Conservation (phyloP, 1,140 invertebrate genomes). For the Oreohelix idahoensis region DNA sequence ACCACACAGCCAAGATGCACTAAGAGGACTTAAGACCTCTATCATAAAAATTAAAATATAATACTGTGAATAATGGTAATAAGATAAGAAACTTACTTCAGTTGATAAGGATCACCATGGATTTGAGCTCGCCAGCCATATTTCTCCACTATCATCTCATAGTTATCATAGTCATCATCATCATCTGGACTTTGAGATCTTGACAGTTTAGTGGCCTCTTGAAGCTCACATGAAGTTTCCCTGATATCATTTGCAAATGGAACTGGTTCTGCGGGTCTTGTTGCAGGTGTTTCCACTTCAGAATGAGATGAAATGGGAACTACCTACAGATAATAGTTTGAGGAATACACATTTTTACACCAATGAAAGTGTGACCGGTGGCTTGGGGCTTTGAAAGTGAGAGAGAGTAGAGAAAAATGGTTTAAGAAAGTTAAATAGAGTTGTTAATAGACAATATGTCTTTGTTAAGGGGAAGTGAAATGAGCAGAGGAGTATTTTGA, state of each 20-base stretch:
- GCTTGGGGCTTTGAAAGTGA: no score
- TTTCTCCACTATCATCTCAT: constrained; percentile 57
- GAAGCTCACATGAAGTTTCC: neutral
- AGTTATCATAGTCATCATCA: constrained; percentile 47
- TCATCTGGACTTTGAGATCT: constrained; percentile 12
- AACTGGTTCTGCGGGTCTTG: neutral
- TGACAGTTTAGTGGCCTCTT: neutral
- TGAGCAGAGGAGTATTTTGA: no score
- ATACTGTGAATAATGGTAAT: no score
- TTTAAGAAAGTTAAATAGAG: no score
- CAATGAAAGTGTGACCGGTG: no score
- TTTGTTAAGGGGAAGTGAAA: no score
- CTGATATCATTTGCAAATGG: constrained; percentile 5
- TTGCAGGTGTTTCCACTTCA: neutral
- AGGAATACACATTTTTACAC: no score
- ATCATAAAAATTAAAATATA: no score
- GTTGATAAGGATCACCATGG: constrained; percentile 64
- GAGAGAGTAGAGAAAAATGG: no score
- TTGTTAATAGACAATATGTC: no score
- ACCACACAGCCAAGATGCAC: no score
- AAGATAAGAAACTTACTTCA: constrained; percentile 63
- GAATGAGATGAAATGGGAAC: neutral
- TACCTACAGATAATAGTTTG: neutral
- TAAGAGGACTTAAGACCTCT: no score
- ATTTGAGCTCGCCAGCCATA: constrained; percentile 68